Base-by-base conservation (phyloP, 23 tunicate species). In the Corella eumyota region DNA sequence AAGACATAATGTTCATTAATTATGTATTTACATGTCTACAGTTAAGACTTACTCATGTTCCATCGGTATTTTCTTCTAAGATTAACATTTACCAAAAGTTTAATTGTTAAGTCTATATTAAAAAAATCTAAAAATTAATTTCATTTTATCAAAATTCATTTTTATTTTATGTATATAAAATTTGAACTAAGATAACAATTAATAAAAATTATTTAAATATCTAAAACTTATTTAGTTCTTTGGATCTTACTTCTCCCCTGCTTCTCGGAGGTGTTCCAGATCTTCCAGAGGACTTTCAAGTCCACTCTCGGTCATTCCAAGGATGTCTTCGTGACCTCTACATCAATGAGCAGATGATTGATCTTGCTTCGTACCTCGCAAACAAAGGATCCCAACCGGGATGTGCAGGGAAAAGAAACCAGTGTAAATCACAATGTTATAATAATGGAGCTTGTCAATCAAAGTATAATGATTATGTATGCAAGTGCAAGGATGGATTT, bases 221-320 rank as follows among this genome's bases (percentile, higher is more conserved):
- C n/a, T n/a, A n/a, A n/a, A n/a, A n/a, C n/a, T 47, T 6, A 35
- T 63, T 24, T 71, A 86, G 95, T 32, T 86, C 95, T 1, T 74
- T 86, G 21, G 95, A 86, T 34, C 52, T 86, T 15, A 86, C 95
- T 15, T 79, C 95, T 5, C 95, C 95, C 24, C 75, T 86, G 3
- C 60, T 86, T 44, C 50, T 86, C 9, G 95, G 86, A 9, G 95
- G 95, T 36, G 86, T 86, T 1, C 95, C 85, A 2, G 66, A 77
- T 20, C 75, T 86, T 1, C 95, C 95, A 2, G 95, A 86, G 46
- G 68, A 58, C 30, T 86, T 63, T 30, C 95, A 86, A 45, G 95
- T 86, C 25, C 64, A 58, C 25, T 65, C 80, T 9, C 65, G 58
- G 30, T 28, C 70, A 6, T 86, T 71, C 60, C 50, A 23, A 11